These are phyloP conservation scores for Yponomeuta sedellus DNA, from an alignment of 2,888 invertebrate genomes.

Conservation along the genomic window DNA sequence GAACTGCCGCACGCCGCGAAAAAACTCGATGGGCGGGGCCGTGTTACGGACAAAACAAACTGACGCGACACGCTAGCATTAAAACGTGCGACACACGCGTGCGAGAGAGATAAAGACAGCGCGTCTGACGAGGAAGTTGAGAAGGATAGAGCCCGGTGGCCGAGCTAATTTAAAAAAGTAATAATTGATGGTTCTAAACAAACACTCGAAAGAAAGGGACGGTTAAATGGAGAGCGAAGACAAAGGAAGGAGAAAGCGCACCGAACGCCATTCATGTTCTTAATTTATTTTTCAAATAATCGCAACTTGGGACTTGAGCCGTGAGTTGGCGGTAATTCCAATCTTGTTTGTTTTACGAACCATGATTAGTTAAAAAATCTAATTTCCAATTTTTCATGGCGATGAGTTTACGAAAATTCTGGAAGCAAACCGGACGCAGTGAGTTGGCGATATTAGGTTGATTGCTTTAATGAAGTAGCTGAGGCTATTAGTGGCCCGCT, in stretches of 20 bases:
- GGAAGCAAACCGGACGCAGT: constrained; percentile 50
- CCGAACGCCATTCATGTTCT: constrained; percentile 9
- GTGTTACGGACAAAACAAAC: constrained; percentile 75
- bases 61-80: constrained; percentile 28
- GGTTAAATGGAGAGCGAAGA: constrained; percentile 46
- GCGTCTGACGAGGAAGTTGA: constrained; percentile 27
- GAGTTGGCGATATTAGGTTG: constrained; percentile 51
- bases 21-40: constrained; percentile 54
- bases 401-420: constrained; percentile 51
- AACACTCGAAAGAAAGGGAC: constrained; percentile 73
- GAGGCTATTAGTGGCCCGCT: constrained; percentile 60
- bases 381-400: constrained; percentile 53
- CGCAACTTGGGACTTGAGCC: constrained; percentile 31
- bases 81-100: constrained; percentile 34
- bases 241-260: constrained; percentile 13
- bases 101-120: constrained; percentile 39
- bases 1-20: constrained; percentile 28
- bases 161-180: constrained; percentile 68
- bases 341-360: constrained; percentile 40
- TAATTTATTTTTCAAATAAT: constrained; percentile 28
- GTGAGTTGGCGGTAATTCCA: constrained; percentile 59
- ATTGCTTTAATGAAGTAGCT: constrained; percentile 47
- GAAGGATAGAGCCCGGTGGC: constrained; percentile 53
- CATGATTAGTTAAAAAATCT: constrained; percentile 43
- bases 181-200: constrained; percentile 55